phyloP scores from a whole-genome alignment of 2,797 vertebrate species.

The Fistularia tabacaria region DNA sequence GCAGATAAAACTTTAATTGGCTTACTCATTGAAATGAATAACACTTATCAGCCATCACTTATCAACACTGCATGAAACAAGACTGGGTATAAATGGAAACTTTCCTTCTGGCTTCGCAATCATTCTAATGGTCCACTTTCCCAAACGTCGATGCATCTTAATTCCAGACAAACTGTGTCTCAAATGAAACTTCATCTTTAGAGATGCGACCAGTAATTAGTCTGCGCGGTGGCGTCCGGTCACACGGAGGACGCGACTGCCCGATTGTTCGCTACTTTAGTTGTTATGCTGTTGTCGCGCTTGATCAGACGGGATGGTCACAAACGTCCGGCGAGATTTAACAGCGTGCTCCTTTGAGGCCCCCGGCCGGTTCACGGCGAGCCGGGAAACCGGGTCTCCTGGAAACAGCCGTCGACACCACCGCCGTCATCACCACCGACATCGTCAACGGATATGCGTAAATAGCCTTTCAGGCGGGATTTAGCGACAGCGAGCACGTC shows the following conservation, averaged over 20 bases:
- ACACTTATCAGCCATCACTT: conserved; percentile 79
- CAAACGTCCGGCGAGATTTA: conserved; percentile 61
- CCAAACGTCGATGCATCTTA: conserved; percentile 47
- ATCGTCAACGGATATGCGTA: conserved; percentile 59
- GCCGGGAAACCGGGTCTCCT: conserved; percentile 50
- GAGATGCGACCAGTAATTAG: conserved; percentile 47
- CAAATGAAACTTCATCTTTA: conserved; percentile 25
- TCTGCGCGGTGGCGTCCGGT: conserved; percentile 36
- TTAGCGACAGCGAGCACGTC: conserved; percentile 60
- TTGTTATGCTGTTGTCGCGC: conserved; percentile 59
- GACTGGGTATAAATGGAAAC: conserved; percentile 46
- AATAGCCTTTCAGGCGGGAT: conserved; percentile 79
- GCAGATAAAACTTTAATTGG: conserved; percentile 82
- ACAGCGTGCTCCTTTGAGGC: conserved; percentile 63
- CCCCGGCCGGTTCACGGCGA: conserved; percentile 63
- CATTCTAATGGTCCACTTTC: conserved; percentile 43
- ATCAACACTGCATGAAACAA: conserved; percentile 70
- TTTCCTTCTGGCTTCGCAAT: conserved; percentile 45
- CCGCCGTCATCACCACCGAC: conserved; percentile 39
- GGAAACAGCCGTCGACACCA: conserved; percentile 61
- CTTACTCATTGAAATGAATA: conserved; percentile 78
- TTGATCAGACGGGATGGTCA: conserved; percentile 74
- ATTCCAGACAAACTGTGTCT: conserved; percentile 36
- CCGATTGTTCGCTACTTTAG: conserved; percentile 32
- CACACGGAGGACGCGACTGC: conserved; percentile 32